phyloP scores from a whole-genome alignment of 2,888 invertebrate genomes.

The Pseudococcus longispinus region DNA sequence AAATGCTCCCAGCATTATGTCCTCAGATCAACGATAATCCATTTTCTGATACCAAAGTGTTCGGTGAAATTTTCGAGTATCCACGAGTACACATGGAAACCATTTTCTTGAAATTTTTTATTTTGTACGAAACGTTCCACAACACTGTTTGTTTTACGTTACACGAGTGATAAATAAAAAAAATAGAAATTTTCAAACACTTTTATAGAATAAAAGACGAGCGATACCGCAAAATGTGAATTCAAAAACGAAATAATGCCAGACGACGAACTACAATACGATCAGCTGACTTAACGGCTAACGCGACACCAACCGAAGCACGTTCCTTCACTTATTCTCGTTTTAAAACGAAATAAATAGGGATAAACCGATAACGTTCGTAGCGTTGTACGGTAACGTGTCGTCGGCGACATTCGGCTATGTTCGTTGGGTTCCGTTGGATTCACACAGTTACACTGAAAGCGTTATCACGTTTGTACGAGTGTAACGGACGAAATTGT shows the following conservation, averaged over 20 bases:
- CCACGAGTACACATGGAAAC: not conserved
- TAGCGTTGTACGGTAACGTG: not conserved
- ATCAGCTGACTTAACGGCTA: constrained; percentile 46
- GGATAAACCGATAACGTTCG: not conserved
- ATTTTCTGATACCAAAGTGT: not conserved
- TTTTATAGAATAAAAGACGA: not conserved
- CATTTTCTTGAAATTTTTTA: not conserved
- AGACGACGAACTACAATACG: constrained; percentile 25
- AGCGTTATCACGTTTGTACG: not conserved
- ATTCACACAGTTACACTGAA: not conserved
- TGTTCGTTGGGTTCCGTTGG: not conserved
- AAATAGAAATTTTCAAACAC: not conserved
- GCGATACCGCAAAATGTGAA: not conserved
- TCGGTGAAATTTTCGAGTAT: not conserved
- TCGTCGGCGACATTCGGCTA: not conserved
- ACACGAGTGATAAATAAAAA: not conserved
- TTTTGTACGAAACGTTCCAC: not conserved
- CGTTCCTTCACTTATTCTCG: not conserved
- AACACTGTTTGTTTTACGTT: not conserved
- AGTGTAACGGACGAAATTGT: not conserved
- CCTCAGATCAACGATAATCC: not conserved
- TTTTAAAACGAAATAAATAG: not conserved
- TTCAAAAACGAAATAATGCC: not conserved
- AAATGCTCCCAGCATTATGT: constrained; percentile 50
- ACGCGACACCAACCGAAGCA: not conserved